Evolutionary conservation across 2,888 invertebrate species (phyloP), one percentile per base, ranked within the genome.

Genomic region (Zygothrica quintamaculata): DNA sequence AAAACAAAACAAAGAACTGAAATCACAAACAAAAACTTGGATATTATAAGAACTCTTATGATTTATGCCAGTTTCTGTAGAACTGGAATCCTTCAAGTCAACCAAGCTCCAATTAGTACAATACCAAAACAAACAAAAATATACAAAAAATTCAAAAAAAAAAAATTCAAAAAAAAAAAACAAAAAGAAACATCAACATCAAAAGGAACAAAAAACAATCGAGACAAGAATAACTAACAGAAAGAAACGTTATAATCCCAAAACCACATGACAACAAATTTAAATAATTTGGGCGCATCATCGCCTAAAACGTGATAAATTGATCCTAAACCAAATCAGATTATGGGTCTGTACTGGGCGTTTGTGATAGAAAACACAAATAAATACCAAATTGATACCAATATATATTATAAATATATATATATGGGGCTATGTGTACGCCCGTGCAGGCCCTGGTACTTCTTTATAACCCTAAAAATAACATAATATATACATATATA

Each of bases 361-460:
- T 55, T 46, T 65, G 70, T 70, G 69, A 60, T 65, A 69, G 16
- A 36, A 36, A 15, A 33, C 1, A 22, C 8, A 18, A 7, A 37
- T 1, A 31, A 40, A 37, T 15, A n/a, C n/a, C 12, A 29, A n/a
- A 7, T 15, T 16, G 22, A 12, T n/a, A 40, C 13, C 7, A 33
- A 52, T 1, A 52, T 5, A 22, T 5, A n/a, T 9, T 22, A 43
- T 3, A 18, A 6, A 8, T 16, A 37, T 39, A 31, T 46, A 11
- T 33, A 22, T 22, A 34, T 22, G 13, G 29, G 13, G 36, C 12
- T 29, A 13, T 25, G 13, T 25, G 29, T 11, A 59, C 39, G 48
- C 25, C 16, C 25, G 9, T 31, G 9, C 43, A 55, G 5, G 34
- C 34, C 29, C 33, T 1, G 44, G 16, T 18, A 36, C 7, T 42